phyloP scores from a whole-genome alignment of 35 echinoderm and acorn worm genomes.

The Stichopus chloronotus region DNA sequence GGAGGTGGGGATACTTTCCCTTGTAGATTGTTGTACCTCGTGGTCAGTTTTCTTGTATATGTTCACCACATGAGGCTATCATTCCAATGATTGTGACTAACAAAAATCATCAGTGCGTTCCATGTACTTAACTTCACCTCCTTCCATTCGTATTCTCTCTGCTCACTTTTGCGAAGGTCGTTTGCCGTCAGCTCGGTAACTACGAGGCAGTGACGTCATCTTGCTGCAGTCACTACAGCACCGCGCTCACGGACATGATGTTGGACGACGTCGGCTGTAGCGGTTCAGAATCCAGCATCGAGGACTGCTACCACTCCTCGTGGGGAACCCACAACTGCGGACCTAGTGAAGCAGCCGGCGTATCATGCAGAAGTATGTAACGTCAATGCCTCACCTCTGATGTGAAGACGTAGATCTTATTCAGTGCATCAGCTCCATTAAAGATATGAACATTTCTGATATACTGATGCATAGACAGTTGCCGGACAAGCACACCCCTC shows the following conservation, averaged over 20 bases:
- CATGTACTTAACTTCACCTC: too few species aligned
- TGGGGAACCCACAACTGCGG: constrained; percentile 90
- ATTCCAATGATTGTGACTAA: too few species aligned
- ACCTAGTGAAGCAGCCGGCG: constrained; percentile 69
- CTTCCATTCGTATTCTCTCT: too few species aligned
- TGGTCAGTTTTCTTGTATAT: too few species aligned
- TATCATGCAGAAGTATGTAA: constrained; percentile 71
- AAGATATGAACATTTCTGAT: neutral
- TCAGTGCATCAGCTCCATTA: neutral
- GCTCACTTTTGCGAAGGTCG: constrained; percentile 36
- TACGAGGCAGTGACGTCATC: constrained; percentile 73
- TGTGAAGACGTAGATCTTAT: neutral
- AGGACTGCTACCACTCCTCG: constrained; percentile 84
- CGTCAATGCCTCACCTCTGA: neutral
- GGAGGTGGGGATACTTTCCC: too few species aligned
- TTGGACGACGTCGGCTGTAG: constrained; percentile 78
- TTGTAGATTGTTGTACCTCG: too few species aligned
- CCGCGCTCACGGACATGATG: neutral
- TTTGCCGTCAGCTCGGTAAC: constrained; percentile 90
- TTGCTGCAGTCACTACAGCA: constrained; percentile 66
- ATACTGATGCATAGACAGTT: too few species aligned
- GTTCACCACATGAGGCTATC: too few species aligned
- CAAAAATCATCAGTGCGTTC: too few species aligned
- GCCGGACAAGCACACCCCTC: neutral
- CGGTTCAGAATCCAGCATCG: constrained; percentile 72